Base-by-base conservation (phyloP, 2,797 vertebrate species). In the Sparidentex hasta region DNA sequence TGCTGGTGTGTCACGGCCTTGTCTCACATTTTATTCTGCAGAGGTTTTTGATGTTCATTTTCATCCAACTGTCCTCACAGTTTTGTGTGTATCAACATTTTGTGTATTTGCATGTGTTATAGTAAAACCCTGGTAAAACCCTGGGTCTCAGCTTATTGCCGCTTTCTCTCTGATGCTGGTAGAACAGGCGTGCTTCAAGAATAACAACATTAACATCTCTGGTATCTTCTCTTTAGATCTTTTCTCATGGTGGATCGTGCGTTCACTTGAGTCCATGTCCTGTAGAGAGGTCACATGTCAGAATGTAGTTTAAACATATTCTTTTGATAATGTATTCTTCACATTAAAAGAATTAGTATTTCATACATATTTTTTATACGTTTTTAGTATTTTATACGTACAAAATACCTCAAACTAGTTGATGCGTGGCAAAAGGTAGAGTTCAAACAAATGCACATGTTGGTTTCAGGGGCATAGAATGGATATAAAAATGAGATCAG, bases 1-100 rank as follows among this genome's bases (percentile, higher is more conserved):
- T 93, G 88, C 83, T 93, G 92, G 87, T 21, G 2, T 16, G 21
- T 67, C 12, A 9, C 11, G 3, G 38, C 11, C 20, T 33, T 71
- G 58, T 25, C 41, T 68, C 11, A 14, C 25, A 25, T 78, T 80
- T 68, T 2, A 54, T 23, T 43, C 5, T 29, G 46, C 27, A 64
- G 18, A 41, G 17, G 3, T 41, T 41, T 56, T 8, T 68, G 11
- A 76, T 21, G 13, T 20, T 66, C 1, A 16, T 71, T 5, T 5
- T 12, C 4, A 50, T 44, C 4, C 27, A 6, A 21, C 9, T 56
- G 11, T 63, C 1, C 27, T 5, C 33, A 21, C 5, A 43, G 2
- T 38, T 33, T 38, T 63, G 23, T 47, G 20, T 25, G 20, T 11
- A 48, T 41, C 2, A 47, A 20, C 2, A 21, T 47, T 17, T 6